Evolutionary conservation across 2,113 vertebrate genomes (phyloP).

Genomic region (Pristiophorus japonicus): DNA sequence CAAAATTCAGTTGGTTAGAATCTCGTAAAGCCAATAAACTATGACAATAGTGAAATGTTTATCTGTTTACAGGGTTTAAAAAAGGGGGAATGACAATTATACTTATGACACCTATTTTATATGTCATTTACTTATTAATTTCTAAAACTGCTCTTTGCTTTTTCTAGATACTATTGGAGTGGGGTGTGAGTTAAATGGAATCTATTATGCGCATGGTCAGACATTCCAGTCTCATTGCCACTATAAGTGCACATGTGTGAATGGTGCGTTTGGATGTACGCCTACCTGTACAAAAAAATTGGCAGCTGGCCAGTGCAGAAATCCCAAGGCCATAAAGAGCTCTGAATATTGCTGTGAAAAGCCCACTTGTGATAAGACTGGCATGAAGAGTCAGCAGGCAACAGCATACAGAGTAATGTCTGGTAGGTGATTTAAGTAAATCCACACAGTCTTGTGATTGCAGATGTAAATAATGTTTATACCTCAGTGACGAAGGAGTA

Average conservation of each 20-base stretch:
- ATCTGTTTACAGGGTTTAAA: background rate
- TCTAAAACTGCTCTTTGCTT: constrained; percentile 36
- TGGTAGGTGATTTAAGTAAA: constrained; percentile 62
- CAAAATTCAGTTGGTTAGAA: background rate
- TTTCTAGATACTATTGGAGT: constrained; percentile 79
- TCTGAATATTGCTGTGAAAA: constrained; percentile 45
- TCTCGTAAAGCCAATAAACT: background rate
- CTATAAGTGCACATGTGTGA: constrained; percentile 85
- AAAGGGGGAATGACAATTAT: background rate
- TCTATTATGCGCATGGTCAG: constrained; percentile 79
- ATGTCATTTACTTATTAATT: background rate
- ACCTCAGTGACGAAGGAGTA: background rate
- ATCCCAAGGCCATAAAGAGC: constrained; percentile 48
- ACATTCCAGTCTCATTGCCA: constrained; percentile 76
- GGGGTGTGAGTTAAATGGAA: constrained; percentile 81
- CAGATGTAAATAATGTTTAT: constrained; percentile 40
- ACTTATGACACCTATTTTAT: background rate
- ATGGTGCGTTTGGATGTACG: constrained; percentile 83
- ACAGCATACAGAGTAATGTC: constrained; percentile 66
- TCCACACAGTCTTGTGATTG: constrained; percentile 42
- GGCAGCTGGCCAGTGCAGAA: constrained; percentile 53
- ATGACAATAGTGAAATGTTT: background rate
- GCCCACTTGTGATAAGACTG: constrained; percentile 47
- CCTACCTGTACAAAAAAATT: constrained; percentile 68
- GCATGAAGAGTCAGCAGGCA: constrained; percentile 60